These are phyloP conservation scores for Ephialtes manifestator DNA, from an alignment of 2,888 invertebrate species.

Conservation along the genomic window DNA sequence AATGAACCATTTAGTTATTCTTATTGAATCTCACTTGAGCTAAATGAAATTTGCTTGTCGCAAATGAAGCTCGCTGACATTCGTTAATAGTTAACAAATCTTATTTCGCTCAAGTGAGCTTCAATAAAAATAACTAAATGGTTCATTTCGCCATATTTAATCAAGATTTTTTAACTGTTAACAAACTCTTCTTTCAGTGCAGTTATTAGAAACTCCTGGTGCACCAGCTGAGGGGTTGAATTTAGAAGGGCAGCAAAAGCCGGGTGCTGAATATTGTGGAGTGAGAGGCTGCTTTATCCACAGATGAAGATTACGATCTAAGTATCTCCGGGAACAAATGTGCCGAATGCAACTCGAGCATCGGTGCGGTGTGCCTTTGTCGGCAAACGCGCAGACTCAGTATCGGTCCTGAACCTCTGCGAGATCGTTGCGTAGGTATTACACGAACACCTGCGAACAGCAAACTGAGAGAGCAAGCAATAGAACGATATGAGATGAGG, in stretches of 20 bases:
- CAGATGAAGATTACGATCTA: slow-evolving; percentile 64
- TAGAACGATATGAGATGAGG: slow-evolving; percentile 70
- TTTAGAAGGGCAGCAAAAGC: slow-evolving; percentile 2
- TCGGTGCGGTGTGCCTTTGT: slow-evolving; percentile 81
- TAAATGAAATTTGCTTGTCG: too few relatives aligned
- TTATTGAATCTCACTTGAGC: too few relatives aligned
- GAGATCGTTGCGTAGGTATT: slow-evolving; percentile 56
- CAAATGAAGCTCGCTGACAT: too few relatives aligned
- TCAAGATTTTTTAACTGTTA: too few relatives aligned
- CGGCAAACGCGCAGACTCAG: slow-evolving; percentile 77
- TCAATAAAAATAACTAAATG: too few relatives aligned
- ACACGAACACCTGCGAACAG: slow-evolving; percentile 62
- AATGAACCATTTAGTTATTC: too few relatives aligned
- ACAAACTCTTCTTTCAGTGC: too few relatives aligned
- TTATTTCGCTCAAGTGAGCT: too few relatives aligned
- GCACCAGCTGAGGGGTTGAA: neutral
- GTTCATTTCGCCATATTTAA: too few relatives aligned
- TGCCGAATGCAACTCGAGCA: slow-evolving; percentile 81
- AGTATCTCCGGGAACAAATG: slow-evolving; percentile 82
- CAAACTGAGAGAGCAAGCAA: slow-evolving; percentile 83
- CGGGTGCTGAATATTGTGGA: slow-evolving; percentile 26
- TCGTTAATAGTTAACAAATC: too few relatives aligned
- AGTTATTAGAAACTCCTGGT: neutral
- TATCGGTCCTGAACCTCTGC: slow-evolving; percentile 53
- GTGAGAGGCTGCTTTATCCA: slow-evolving; percentile 45